These are phyloP conservation scores for Oncopodura yosiiana DNA, from an alignment of 1,140 invertebrate species.

Conservation along the genomic window DNA sequence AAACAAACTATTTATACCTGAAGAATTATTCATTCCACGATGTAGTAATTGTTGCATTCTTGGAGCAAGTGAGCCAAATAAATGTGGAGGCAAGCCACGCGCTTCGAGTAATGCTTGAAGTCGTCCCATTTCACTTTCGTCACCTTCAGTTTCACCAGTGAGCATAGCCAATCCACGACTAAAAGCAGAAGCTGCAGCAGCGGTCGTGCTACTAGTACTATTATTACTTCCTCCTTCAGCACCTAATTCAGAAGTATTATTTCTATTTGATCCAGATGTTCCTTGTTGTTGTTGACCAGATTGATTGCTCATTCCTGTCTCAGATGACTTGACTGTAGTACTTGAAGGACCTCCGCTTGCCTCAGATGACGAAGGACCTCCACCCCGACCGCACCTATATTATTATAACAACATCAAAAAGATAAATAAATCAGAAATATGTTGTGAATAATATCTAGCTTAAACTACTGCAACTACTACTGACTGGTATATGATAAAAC, in stretches of 20 bases:
- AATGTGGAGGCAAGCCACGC: conserved; percentile 83
- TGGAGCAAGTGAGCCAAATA: conserved; percentile 88
- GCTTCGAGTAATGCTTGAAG: conserved; percentile 85
- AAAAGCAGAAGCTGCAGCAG: conserved; percentile 37
- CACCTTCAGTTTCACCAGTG: conserved; percentile 44
- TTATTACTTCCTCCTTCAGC: conserved; percentile 36
- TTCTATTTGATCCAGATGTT: conserved; percentile 1
- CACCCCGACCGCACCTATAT: conserved; percentile 34
- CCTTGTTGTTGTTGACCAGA: conserved; percentile 10
- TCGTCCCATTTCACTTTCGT: conserved; percentile 79
- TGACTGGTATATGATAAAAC: too few relatives aligned
- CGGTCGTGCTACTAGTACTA: conserved; percentile 21
- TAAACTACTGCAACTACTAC: too few relatives aligned
- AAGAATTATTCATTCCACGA: conserved; percentile 77
- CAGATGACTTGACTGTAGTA: conserved; percentile 52
- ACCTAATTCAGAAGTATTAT: conserved; percentile 25
- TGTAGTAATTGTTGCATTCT: conserved; percentile 95
- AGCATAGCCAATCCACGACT: conserved; percentile 37
- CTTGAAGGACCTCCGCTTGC: conserved; percentile 25
- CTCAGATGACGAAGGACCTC: conserved; percentile 30
- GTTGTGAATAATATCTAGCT: too few relatives aligned
- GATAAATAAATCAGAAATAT: neutral
- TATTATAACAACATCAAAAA: neutral
- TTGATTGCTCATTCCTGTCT: conserved; percentile 44
- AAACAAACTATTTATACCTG: conserved; percentile 50